phyloP scores from a whole-genome alignment of 2,888 invertebrate species.

The Heliconius hortense region DNA sequence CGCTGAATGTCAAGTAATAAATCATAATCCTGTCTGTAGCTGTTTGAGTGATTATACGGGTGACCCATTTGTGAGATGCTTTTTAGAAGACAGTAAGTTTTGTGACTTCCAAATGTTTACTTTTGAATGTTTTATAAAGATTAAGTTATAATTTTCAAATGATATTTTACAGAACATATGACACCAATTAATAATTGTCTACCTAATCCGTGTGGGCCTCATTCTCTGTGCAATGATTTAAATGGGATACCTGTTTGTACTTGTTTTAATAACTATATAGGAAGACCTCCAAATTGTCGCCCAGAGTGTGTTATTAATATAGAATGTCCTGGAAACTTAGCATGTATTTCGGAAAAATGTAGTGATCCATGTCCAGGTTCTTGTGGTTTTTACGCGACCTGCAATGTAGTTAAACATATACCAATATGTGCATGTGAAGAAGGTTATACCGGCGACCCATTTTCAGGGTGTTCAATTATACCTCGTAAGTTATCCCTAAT shows the following conservation, averaged over 20 bases:
- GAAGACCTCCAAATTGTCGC: constrained; percentile 89
- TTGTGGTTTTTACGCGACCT: constrained; percentile 87
- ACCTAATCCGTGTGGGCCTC: constrained; percentile 90
- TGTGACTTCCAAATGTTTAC: constrained; percentile 39
- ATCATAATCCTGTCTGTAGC: constrained; percentile 90
- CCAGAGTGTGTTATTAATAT: constrained; percentile 88
- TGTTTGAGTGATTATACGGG: constrained; percentile 86
- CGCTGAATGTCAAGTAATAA: constrained; percentile 89
- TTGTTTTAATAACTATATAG: constrained; percentile 87
- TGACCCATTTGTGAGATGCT: constrained; percentile 89
- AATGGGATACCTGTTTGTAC: constrained; percentile 87
- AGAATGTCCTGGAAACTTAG: constrained; percentile 87
- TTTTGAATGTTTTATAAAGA: constrained; percentile 26
- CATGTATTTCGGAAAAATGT: constrained; percentile 87
- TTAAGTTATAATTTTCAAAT: constrained; percentile 11
- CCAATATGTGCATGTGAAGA: constrained; percentile 88
- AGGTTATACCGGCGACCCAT: constrained; percentile 89
- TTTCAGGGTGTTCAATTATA: constrained; percentile 85
- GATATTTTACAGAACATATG: constrained; percentile 65
- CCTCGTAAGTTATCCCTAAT: constrained; percentile 75
- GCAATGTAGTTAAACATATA: constrained; percentile 86
- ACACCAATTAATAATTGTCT: constrained; percentile 83
- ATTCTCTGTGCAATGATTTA: constrained; percentile 86
- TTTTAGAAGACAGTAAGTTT: constrained; percentile 83
- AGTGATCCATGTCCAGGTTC: constrained; percentile 88